Evolutionary conservation across 1,140 invertebrate genomes (phyloP), one percentile per base, ranked within the genome.

Genomic region (Diorhabda elongata): DNA sequence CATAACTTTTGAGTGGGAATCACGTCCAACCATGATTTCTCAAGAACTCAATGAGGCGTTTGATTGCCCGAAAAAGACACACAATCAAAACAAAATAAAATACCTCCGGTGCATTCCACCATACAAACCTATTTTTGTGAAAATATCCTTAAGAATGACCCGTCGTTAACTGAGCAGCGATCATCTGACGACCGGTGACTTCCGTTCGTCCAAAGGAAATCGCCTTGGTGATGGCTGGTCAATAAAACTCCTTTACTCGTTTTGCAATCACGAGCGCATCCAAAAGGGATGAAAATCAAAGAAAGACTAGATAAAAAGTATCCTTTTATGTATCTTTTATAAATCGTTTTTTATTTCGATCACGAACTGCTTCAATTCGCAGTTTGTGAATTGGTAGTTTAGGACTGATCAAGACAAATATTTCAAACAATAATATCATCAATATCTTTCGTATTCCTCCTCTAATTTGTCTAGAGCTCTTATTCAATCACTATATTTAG

Each of bases 121-220:
- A 52, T n/a, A 52, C 6, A 52, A 52, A 52, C 47, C 47, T 52
- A n/a, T 52, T 52, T 52, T 52, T n/a, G 47, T 52, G 47, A n/a
- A 52, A 52, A 52, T 52, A 52, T 52, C 47, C n/a, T 6, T 52
- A 52, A 52, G 47, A 52, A 52, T 52, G 47, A 52, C 47, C 47
- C 47, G n/a, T 52, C 47, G 47, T 52, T 52, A 52, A 52, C 2
- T n/a, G 47, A 52, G n/a, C 47, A n/a, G 6, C n/a, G 47, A 52
- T 52, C 47, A 8, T 52, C 47, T n/a, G 4, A 2, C 47, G 6
- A 52, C 47, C 47, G 47, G 47, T 52, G 47, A 52, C 47, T 52
- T 52, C 47, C 47, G 47, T 26, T 26, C 26, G 47, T n/a, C n/a
- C 4, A n/a, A 4, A 52, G 47, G 47, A 52, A 52, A 52, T 52